Conservation (phyloP, 2,888 invertebrate genomes). For the Cephus spinipes region DNA sequence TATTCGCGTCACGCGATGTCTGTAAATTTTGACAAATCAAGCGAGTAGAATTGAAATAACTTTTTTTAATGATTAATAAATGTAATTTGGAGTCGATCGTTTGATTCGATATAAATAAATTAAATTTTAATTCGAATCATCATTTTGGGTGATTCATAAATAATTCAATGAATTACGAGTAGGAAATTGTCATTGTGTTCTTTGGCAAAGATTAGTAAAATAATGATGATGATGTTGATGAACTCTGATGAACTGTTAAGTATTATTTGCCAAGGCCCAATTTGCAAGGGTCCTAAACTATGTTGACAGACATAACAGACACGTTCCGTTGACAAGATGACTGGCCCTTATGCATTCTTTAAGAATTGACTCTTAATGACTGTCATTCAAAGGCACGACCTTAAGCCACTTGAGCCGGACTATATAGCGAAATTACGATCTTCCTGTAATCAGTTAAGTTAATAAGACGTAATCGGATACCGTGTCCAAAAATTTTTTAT, state of each 20-base stretch:
- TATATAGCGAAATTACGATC: slow-evolving; percentile 8
- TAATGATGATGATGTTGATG: too few relatives aligned
- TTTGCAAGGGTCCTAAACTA: background rate
- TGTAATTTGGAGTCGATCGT: background rate
- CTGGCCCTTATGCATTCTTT: background rate
- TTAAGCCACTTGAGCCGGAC: background rate
- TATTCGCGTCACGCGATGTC: too few relatives aligned
- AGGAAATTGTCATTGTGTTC: background rate
- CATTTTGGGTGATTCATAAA: background rate
- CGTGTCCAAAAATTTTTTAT: background rate
- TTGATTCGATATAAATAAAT: background rate
- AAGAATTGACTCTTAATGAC: background rate
- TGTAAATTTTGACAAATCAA: too few relatives aligned
- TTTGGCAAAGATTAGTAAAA: too few relatives aligned
- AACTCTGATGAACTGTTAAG: background rate
- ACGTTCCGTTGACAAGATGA: background rate
- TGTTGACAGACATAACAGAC: background rate
- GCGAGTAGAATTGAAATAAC: background rate
- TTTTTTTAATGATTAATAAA: background rate
- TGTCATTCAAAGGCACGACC: background rate
- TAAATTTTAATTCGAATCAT: background rate
- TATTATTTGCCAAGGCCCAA: background rate
- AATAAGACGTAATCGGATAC: background rate
- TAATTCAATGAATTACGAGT: background rate
- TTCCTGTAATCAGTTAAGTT: slow-evolving; percentile 7